Evolutionary conservation across 2,888 invertebrate genomes (phyloP), one percentile per base, ranked within the genome.

Genomic region (Ptychoptera contaminata): DNA sequence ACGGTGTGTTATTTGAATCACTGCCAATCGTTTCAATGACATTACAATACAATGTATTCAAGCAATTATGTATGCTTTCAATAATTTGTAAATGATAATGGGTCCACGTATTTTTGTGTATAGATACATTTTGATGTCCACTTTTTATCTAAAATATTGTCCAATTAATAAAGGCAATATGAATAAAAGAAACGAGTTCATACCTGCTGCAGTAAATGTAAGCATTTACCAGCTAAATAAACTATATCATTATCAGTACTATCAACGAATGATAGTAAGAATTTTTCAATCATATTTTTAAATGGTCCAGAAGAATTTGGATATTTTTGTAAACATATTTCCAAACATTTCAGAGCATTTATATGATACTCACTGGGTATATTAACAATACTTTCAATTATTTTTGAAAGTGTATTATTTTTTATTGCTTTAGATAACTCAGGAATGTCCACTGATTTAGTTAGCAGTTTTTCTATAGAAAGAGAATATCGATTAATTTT

Each of bases 161-260:
- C 45, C 31, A 8, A 11, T 11, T 11, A 32, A 7, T 32, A 32
- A 4, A 7, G 9, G 9, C 4, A 37, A 30, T 44, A 11, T 32
- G 10, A 30, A 7, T 14, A 12, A 30, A 15, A 23, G 42, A n/a
- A 31, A 38, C 12, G 15, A 2, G 7, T 29, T 42, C 16, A 39
- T 47, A 56, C 55, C 48, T 59, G 59, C 45, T 60, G 61, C n/a
- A 61, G 41, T 16, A 61, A 52, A 46, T 58, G 60, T 11, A 56
- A 50, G 40, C 61, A 61, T 48, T 57, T 58, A 4, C 55, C 59
- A n/a, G 54, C 54, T 44, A 47, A 48, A 1, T 46, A 8, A 6
- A 56, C 54, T 1, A 55, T 31, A 29, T 46, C 41, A 7, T 50
- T 47, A 36, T 59, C 53, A 2, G 45, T 37, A 9, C 45, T 47